Evolutionary conservation across 2,888 invertebrate species (phyloP).

Genomic region (Omphaloscelis lunosa): DNA sequence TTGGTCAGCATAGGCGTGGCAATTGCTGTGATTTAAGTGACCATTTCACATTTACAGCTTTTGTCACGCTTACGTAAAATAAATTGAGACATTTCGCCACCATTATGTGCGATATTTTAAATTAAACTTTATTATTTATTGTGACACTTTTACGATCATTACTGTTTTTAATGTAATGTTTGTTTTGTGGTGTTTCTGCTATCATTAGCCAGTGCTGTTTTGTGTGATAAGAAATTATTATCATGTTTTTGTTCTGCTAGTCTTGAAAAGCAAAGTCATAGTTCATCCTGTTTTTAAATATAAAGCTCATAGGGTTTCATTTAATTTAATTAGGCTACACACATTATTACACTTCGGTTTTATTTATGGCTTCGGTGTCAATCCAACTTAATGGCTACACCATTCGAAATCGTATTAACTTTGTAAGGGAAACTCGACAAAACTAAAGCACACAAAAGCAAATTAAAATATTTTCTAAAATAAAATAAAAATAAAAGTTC

Average conservation of each 20-base stretch:
- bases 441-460: conserved; percentile 3
- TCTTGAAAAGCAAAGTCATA: neutral
- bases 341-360: conserved; percentile 28
- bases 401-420: conserved; percentile 36
- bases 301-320: conserved; percentile 45
- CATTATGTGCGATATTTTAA: conserved; percentile 72
- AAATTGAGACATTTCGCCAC: conserved; percentile 85
- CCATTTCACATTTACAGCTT: conserved; percentile 82
- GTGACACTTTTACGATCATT: conserved; percentile 65
- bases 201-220: conserved; percentile 49
- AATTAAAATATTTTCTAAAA: conserved; percentile 23
- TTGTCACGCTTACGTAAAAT: conserved; percentile 83
- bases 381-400: conserved; percentile 45
- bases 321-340: conserved; percentile 46
- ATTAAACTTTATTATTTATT: conserved; percentile 68
- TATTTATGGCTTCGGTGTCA: conserved; percentile 47
- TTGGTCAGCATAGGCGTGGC: conserved; percentile 79
- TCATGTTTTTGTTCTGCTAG: neutral
- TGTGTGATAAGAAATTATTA: conserved; percentile 40
- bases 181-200: conserved; percentile 52
- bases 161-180: conserved; percentile 59
- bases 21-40: conserved; percentile 82
- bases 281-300: neutral
- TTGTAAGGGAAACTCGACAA: conserved; percentile 18
- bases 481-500: conserved; percentile 38